Evolutionary conservation across 1,140 invertebrate genomes (phyloP).

Genomic region (Reticulitermes speratus): DNA sequence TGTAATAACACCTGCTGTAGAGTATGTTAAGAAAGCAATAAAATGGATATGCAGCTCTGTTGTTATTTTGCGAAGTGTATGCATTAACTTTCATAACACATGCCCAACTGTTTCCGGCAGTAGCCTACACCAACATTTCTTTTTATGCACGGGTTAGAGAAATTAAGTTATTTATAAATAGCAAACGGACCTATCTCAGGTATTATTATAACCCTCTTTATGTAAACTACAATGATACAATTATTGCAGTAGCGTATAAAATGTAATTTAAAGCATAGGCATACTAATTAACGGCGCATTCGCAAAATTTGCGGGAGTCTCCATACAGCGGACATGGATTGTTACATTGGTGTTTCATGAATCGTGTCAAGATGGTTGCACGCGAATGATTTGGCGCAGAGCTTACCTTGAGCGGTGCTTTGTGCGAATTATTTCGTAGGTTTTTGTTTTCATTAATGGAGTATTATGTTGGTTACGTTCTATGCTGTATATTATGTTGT

Average conservation of each 20-base stretch:
- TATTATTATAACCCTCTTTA: conserved; percentile 26
- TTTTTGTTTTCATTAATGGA: conserved; percentile 27
- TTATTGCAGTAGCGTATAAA: conserved; percentile 1
- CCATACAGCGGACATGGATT: conserved; percentile 29
- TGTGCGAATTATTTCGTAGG: conserved; percentile 19
- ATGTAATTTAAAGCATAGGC: conserved; percentile 11
- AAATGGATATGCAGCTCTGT: not conserved
- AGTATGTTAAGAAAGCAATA: not conserved
- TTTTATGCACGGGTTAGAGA: conserved; percentile 43
- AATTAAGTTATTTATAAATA: conserved; percentile 43
- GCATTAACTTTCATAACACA: conserved; percentile 34
- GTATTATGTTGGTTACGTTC: conserved; percentile 28
- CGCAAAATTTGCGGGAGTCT: conserved; percentile 30
- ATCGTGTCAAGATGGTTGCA: conserved; percentile 46
- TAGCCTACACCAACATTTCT: conserved; percentile 42
- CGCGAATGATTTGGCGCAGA: conserved; percentile 43
- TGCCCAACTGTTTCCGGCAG: conserved; percentile 42
- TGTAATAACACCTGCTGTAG: not conserved
- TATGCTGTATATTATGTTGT: not conserved
- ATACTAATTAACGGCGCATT: conserved; percentile 18
- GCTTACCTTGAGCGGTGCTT: conserved; percentile 39
- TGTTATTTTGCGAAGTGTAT: conserved; percentile 25
- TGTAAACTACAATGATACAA: not conserved
- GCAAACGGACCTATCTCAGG: conserved; percentile 36
- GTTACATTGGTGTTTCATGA: conserved; percentile 42